Evolutionary conservation across 2,113 vertebrate genomes (phyloP), one percentile per base, ranked within the genome.

Genomic region (Paraplagusia blochii): DNA sequence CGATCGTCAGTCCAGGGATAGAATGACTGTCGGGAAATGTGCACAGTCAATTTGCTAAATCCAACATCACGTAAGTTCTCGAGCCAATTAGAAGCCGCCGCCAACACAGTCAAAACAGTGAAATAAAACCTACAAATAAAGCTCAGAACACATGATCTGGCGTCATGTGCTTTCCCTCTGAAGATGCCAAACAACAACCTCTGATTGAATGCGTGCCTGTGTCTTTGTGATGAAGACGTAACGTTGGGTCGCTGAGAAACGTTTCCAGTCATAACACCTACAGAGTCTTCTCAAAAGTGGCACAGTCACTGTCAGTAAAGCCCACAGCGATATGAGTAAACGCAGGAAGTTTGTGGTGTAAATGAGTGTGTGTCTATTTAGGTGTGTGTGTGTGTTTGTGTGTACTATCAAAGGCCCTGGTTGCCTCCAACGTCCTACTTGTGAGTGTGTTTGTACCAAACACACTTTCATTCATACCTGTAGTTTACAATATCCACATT

Each of bases 191-290:
- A 72, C 63, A 40, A 36, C 58, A 58, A 49, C 39, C 47, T 38
- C 22, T 15, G 29, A 1, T 1, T 40, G 29, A 52, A n/a, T 47
- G 42, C 22, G 22, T 22, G 12, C 22, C 45, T 12, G 46, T 53
- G 46, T 36, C 43, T 58, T 17, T 34, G 16, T 49, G 61, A 12
- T 55, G 17, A 61, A 39, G 53, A 63, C 47, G 53, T 63, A 16
- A 54, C 40, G 48, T 38, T 19, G 49, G 74, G 72, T 75, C 79
- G 77, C 56, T 63, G 63, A 35, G 18, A 11, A 57, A 54, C 66
- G 66, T 78, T 88, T 87, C 83, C 81, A 84, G 81, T 87, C 69
- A 87, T 76, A 51, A 72, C 83, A 65, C 83, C 79, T 72, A 76
- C 79, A 63, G 60, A 52, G 38, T n/a, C 13, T 83, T 83, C 76